Evolutionary conservation across 2,113 vertebrate species (phyloP).

Genomic region (Brachypteracias leptosomus): DNA sequence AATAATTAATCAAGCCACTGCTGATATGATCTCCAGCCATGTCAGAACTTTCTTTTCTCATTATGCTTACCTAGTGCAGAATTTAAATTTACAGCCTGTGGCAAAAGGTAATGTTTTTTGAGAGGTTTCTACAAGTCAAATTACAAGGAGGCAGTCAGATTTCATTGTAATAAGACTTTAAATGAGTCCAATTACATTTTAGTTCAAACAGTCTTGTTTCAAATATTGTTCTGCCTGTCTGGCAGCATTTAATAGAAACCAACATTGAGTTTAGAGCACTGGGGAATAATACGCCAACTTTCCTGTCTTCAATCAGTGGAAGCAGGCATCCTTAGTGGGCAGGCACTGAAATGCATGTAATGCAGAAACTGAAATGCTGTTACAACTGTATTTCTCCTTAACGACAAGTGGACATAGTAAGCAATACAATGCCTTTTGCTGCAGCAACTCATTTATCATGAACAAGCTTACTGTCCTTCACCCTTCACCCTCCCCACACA

Average conservation of each 20-base stretch:
- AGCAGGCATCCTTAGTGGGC: constrained; percentile 32
- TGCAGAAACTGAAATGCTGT: constrained; percentile 63
- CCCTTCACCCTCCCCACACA: not conserved
- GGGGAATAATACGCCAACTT: constrained; percentile 65
- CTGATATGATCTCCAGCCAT: constrained; percentile 65
- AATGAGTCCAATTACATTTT: constrained; percentile 64
- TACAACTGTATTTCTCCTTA: constrained; percentile 59
- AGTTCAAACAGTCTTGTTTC: constrained; percentile 64
- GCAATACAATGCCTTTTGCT: constrained; percentile 29
- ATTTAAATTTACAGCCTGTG: constrained; percentile 65
- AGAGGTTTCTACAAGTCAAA: constrained; percentile 56
- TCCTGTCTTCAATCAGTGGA: constrained; percentile 27
- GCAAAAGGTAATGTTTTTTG: constrained; percentile 62
- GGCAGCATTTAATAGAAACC: constrained; percentile 58
- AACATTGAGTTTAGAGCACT: constrained; percentile 36
- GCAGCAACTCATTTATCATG: constrained; percentile 54
- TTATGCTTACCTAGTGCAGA: constrained; percentile 52
- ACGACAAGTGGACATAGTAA: constrained; percentile 31
- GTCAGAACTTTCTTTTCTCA: constrained; percentile 60
- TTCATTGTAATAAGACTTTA: constrained; percentile 65
- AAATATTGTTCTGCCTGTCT: constrained; percentile 63
- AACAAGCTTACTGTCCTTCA: constrained; percentile 52
- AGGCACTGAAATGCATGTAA: constrained; percentile 62
- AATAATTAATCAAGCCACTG: constrained; percentile 67
- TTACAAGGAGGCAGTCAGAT: constrained; percentile 58